Evolutionary conservation across 2,888 invertebrate species (phyloP), one percentile per base, ranked within the genome.

Genomic region (Diloba caeruleocephala): DNA sequence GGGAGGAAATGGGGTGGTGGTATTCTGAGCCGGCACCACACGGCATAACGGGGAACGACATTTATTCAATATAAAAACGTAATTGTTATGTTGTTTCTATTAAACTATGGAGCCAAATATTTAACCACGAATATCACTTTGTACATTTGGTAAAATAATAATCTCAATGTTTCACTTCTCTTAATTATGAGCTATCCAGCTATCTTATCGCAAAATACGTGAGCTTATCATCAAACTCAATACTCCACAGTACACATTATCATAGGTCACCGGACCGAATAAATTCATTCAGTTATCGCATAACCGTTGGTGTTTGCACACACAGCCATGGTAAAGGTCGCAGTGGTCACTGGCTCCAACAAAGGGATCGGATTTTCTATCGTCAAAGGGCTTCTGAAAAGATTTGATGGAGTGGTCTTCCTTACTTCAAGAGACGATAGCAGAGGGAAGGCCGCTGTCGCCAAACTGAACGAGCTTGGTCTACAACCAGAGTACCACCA

Each of bases 341-440:
- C 82, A 0, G 79, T 85, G 2, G 95, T 96, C 10, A 96, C 96
- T 21, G 96, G 96, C 13, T 85, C 93, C 25, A 96, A 96, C 78
- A 96, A 96, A 82, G 96, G 96, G 0, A 95, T 96, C 60, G 96
- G 96, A 0, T 95, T 90, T 64, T 94, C 91, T 0, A 95, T 95
- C 34, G 95, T 95, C 0, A 94, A 94, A 78, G 79, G 92, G 0
- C 82, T 96, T 3, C 95, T 95, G 66, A 82, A 94, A 70, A 88
- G 94, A 71, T 96, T 94, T 76, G 82, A 95, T 32, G 96, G 96
- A 23, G 91, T 95, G 0, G 86, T 90, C 12, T 86, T 94, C 59
- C 82, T 96, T 6, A 93, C 95, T 26, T 86, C 94, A 53, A 82
- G 94, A 42, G 93, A 81, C 46, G 72, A 76, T 4, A 58, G 9